Percentiles rank a stretch among this genome's conserved stretches.
phyloP scores from a whole-genome alignment of 1,140 invertebrate species.

The Metopolophium dirhodum region DNA sequence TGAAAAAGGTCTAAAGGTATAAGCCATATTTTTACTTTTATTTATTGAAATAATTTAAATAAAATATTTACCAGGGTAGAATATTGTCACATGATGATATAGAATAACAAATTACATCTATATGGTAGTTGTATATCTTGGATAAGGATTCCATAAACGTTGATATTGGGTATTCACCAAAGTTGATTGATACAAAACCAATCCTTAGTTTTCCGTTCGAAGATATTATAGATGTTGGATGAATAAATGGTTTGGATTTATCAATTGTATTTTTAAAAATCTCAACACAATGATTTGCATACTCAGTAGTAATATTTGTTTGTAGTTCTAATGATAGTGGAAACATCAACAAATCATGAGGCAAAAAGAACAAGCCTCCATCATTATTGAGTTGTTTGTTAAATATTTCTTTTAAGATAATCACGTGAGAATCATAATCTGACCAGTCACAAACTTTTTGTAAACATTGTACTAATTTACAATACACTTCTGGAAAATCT shows the following conservation, averaged over 20 bases:
- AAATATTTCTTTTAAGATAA: constrained; percentile 92
- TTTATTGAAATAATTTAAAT: constrained; percentile 11
- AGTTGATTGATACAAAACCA: constrained; percentile 98
- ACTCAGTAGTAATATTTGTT: constrained; percentile 92
- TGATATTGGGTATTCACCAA: constrained; percentile 98
- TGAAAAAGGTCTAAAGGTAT: too few species aligned
- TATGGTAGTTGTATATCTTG: constrained; percentile 82
- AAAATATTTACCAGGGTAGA: constrained; percentile 64
- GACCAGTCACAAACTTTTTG: constrained; percentile 99
- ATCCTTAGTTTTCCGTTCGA: constrained; percentile 78
- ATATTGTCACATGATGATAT: constrained; percentile 96
- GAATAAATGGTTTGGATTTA: constrained; percentile 76
- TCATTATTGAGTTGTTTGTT: constrained; percentile 95
- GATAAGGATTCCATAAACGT: constrained; percentile 99
- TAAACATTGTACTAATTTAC: constrained; percentile 97
- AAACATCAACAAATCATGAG: constrained; percentile 99
- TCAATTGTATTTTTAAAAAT: constrained; percentile 84
- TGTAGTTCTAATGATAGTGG: constrained; percentile 92
- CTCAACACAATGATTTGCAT: constrained; percentile 95
- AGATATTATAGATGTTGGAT: constrained; percentile 68
- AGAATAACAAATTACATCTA: constrained; percentile 95
- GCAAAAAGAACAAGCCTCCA: constrained; percentile 95
- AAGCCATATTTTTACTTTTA: not conserved
- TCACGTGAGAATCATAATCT: constrained; percentile 94
- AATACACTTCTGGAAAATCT: constrained; percentile 99